A percentile compares a stretch with the other conserved stretches of the same genome.
Conservation (phyloP, 2,888 invertebrate species). For the Agonum fuliginosum region DNA sequence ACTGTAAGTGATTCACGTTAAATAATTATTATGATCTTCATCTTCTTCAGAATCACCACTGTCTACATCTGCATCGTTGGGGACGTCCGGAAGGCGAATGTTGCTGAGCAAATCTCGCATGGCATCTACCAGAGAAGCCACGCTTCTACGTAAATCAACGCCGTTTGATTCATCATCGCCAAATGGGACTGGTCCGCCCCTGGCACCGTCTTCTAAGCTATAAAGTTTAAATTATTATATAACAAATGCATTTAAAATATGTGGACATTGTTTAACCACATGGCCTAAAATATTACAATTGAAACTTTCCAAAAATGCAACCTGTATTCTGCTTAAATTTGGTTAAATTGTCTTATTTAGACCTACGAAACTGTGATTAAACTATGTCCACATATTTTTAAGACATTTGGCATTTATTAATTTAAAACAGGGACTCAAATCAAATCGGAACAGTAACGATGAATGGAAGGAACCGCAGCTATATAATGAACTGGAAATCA, state of each 20-base stretch:
- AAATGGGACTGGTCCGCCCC: constrained; percentile 69
- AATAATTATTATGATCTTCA: constrained; percentile 74
- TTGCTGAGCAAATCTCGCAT: constrained; percentile 83
- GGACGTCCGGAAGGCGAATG: constrained; percentile 77
- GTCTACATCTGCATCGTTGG: constrained; percentile 74
- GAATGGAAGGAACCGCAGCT: no score
- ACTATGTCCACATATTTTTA: no score
- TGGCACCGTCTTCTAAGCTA: constrained; percentile 66
- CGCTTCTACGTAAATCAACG: constrained; percentile 78
- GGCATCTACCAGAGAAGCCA: constrained; percentile 81
- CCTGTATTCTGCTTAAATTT: no score
- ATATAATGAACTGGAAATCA: no score
- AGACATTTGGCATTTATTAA: no score
- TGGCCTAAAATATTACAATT: no score
- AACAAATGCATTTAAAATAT: no score
- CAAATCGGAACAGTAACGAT: no score
- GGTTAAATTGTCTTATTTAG: no score
- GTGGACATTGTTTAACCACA: no score
- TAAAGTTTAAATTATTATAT: neutral
- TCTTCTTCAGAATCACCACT: constrained; percentile 74
- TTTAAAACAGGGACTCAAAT: no score
- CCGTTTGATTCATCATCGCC: constrained; percentile 68
- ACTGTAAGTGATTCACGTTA: constrained; percentile 66
- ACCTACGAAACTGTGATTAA: neutral
- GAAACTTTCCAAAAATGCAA: no score